phyloP scores from a whole-genome alignment of 2,113 vertebrate genomes.

The Okapia johnstoni region DNA sequence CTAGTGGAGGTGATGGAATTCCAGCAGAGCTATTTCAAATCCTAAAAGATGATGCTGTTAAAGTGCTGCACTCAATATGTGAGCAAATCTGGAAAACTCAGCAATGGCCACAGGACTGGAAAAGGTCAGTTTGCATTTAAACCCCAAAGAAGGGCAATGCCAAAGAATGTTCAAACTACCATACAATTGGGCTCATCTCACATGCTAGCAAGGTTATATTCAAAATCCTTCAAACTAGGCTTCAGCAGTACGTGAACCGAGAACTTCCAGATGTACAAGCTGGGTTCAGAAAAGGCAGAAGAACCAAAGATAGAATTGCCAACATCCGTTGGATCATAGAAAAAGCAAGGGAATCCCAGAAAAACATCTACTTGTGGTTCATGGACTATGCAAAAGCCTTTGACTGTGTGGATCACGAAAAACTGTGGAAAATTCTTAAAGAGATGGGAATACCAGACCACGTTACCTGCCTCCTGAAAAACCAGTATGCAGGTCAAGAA shows the following conservation, averaged over 20 bases:
- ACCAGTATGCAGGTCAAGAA: background rate
- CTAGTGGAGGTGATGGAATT: background rate
- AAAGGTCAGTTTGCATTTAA: background rate
- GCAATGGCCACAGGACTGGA: background rate
- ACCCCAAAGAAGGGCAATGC: background rate
- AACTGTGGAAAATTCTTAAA: background rate
- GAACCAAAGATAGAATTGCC: background rate
- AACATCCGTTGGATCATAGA: background rate
- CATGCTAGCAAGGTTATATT: background rate
- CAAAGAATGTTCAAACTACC: background rate
- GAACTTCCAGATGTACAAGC: background rate
- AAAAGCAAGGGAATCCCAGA: background rate
- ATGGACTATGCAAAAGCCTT: background rate
- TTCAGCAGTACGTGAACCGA: background rate
- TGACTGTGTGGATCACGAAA: background rate
- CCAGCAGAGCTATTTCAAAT: background rate
- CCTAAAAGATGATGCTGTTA: background rate
- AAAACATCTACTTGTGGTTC: background rate
- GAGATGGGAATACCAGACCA: background rate
- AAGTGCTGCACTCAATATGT: background rate
- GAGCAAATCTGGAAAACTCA: background rate
- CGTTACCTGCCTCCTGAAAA: background rate
- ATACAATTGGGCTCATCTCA: background rate
- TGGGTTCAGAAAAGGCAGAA: background rate
- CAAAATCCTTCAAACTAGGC: background rate